These are phyloP conservation scores for Anguilla pacifica DNA, from an alignment of 2,797 vertebrate genomes.

Conservation along the genomic window DNA sequence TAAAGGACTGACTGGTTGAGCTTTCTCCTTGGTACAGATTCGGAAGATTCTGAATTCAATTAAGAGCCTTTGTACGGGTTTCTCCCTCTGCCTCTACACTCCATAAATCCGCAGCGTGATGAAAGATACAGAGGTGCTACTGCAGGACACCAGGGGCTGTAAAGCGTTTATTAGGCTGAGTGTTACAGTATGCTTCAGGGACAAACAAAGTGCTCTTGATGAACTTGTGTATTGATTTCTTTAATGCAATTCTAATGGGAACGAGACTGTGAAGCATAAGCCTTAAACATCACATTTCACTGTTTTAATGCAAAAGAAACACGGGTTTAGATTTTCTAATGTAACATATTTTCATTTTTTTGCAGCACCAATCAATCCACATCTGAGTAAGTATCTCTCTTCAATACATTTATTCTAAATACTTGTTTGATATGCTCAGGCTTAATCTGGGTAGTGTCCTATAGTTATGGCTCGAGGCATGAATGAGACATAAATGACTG, in stretches of 20 bases:
- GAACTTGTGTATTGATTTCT: slow-evolving; percentile 18
- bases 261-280: background rate
- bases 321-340: slow-evolving; percentile 39
- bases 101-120: slow-evolving; percentile 7
- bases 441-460: background rate
- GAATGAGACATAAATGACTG: no score
- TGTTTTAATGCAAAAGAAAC: background rate
- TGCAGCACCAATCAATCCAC: slow-evolving; percentile 95
- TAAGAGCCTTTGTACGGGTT: background rate
- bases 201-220: slow-evolving; percentile 21
- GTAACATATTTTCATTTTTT: slow-evolving; percentile 57
- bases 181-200: slow-evolving; percentile 1
- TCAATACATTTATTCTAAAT: background rate
- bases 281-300: background rate
- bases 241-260: background rate
- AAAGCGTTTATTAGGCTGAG: background rate
- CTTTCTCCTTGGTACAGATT: background rate
- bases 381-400: slow-evolving; percentile 90
- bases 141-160: background rate
- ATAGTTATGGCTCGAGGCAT: background rate
- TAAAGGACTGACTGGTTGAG: background rate
- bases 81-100: background rate
- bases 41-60: slow-evolving; percentile 7
- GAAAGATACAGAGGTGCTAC: background rate
- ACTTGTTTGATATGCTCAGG: background rate